phyloP scores from a whole-genome alignment of 1,140 invertebrate genomes.

The Philotrypesis tridentata region DNA sequence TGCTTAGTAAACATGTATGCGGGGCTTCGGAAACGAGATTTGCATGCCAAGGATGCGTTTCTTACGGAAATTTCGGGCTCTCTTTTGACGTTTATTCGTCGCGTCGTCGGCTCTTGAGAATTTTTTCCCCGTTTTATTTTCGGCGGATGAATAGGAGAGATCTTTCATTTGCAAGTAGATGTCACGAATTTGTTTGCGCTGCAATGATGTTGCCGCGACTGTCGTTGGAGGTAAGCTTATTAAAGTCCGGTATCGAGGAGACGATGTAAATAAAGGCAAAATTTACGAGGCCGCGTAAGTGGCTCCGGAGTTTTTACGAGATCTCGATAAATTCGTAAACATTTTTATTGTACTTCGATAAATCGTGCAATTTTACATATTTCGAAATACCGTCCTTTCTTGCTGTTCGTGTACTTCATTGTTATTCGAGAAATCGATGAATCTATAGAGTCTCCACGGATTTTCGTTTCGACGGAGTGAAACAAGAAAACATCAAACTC shows the following conservation, averaged over 20 bases:
- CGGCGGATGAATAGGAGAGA: not conserved
- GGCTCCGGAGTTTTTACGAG: too few species aligned
- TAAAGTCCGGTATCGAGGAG: too few species aligned
- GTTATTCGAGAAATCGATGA: not conserved
- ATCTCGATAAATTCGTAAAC: not conserved
- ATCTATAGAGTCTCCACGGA: not conserved
- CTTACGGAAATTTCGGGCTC: not conserved
- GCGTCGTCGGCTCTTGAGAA: too few species aligned
- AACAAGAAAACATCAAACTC: too few species aligned
- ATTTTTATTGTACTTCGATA: constrained; percentile 3
- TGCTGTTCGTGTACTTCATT: not conserved
- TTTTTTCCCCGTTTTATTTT: not conserved
- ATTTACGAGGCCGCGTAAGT: too few species aligned
- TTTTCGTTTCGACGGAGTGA: not conserved
- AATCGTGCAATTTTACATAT: not conserved
- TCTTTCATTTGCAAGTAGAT: constrained; percentile 8
- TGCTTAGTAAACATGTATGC: constrained; percentile 16
- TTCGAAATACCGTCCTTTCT: too few species aligned
- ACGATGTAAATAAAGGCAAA: too few species aligned
- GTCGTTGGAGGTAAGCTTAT: too few species aligned
- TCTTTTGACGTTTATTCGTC: not conserved
- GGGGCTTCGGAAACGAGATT: not conserved
- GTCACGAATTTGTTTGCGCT: not conserved
- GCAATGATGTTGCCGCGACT: too few species aligned
- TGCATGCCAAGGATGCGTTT: constrained; percentile 12